Evolutionary conservation across 2,888 invertebrate species (phyloP).

Genomic region (Melinaea marsaeus): DNA sequence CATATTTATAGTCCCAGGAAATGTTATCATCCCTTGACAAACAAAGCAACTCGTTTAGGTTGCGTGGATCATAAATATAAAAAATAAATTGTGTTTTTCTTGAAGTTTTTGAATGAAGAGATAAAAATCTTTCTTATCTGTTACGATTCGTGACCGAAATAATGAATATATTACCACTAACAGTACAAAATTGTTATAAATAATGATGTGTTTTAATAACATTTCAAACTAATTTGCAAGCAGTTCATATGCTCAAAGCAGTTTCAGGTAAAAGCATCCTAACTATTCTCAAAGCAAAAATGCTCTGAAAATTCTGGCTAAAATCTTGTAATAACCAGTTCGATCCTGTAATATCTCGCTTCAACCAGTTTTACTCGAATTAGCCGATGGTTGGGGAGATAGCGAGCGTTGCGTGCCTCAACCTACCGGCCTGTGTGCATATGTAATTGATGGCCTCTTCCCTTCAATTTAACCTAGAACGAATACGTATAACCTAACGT

Average conservation of each 20-base stretch:
- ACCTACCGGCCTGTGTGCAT: slow-evolving; percentile 53
- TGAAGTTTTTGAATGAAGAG: neutral
- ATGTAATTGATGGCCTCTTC: slow-evolving; percentile 59
- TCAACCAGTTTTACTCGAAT: slow-evolving; percentile 42
- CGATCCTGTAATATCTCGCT: slow-evolving; percentile 38
- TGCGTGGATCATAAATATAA: slow-evolving; percentile 12
- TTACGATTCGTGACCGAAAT: too few species aligned
- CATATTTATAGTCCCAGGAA: slow-evolving; percentile 19
- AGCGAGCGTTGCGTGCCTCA: slow-evolving; percentile 49
- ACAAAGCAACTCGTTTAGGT: slow-evolving; percentile 18
- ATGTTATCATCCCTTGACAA: slow-evolving; percentile 25
- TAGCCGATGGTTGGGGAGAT: slow-evolving; percentile 42
- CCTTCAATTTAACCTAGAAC: slow-evolving; percentile 51
- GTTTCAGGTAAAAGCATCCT: neutral
- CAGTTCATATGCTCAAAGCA: too few species aligned
- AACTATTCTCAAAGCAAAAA: slow-evolving; percentile 14
- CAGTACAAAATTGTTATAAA: too few species aligned
- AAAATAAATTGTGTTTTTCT: slow-evolving; percentile 8
- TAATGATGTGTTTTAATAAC: too few species aligned
- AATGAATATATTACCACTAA: too few species aligned
- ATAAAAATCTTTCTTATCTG: too few species aligned
- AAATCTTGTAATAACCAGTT: slow-evolving; percentile 45
- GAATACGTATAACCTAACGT: slow-evolving; percentile 32
- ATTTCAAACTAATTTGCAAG: too few species aligned
- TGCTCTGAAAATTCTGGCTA: slow-evolving; percentile 29